Evolutionary conservation across 2,888 invertebrate species (phyloP), one percentile per base, ranked within the genome.

Genomic region (Xylota segnis): DNA sequence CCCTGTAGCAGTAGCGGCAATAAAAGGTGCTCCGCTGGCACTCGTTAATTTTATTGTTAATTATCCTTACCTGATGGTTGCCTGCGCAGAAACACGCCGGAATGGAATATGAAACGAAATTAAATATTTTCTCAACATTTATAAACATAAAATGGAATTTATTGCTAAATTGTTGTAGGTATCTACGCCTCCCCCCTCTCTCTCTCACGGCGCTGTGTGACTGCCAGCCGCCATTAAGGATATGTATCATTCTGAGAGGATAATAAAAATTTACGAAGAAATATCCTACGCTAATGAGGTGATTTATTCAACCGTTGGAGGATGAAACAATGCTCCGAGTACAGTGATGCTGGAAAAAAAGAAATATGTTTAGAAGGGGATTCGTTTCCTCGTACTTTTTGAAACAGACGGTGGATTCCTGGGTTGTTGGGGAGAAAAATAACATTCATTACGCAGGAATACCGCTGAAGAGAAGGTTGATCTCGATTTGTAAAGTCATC

Each of bases 101-200:
- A 70, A 68, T 68, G 29, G 45, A 72, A 47, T 61, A 72, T 61
- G 37, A 59, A 83, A 58, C 14, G 63, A 74, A 74, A 76, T 84
- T 76, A 75, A 65, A 75, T 71, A 71, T 79, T 79, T 79, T 75
- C 16, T 37, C 32, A 74, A 37, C 70, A 66, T 76, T 76, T 78
- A 71, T 50, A 83, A 84, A 71, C 75, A 76, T 79, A 76, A 84
- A 84, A 76, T 45, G 29, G 52, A 79, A 79, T 84, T 79, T 84
- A 84, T 75, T 75, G 29, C 65, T 45, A 23, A 59, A 65, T 70
- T 71, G 37, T 50, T 7, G 37, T 37, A 74, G 18, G n/a, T 50
- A 56, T 59, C 58, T 12, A 14, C n/a, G n/a, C n/a, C n/a, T n/a
- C n/a, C n/a, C n/a, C 7, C 5, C 16, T 34, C 5, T 1, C 9